Conservation (phyloP, 2,113 vertebrate genomes). For the Cephalophus harveyi region DNA sequence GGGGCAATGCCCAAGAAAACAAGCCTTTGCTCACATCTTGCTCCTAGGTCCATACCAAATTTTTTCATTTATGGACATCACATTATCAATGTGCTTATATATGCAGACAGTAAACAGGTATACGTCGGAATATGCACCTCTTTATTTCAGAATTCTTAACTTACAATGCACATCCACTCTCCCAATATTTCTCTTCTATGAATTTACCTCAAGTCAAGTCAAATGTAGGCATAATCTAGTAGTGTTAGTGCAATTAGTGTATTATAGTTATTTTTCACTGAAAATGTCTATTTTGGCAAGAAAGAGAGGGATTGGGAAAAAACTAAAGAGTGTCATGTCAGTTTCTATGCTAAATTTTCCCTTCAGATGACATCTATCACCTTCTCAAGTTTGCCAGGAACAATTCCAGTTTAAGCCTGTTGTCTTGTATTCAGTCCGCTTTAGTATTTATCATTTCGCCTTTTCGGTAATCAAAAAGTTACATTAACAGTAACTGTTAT, state of each 20-base stretch:
- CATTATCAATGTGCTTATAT: background rate
- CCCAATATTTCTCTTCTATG: background rate
- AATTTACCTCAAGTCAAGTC: background rate
- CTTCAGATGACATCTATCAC: background rate
- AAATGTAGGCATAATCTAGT: background rate
- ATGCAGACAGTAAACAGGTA: no score
- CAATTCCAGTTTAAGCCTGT: background rate
- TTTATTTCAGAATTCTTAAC: background rate
- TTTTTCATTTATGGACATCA: background rate
- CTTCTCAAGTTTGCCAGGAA: background rate
- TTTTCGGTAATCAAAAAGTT: background rate
- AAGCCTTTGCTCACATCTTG: background rate
- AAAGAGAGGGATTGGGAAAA: background rate
- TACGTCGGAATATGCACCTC: background rate
- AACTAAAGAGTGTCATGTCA: background rate
- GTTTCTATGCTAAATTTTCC: constrained; percentile 2
- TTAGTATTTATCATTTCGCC: background rate
- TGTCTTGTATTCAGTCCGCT: background rate
- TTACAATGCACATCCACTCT: background rate
- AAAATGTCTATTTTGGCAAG: constrained; percentile 1
- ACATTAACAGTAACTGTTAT: background rate
- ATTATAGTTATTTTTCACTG: background rate
- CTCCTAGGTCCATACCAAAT: background rate
- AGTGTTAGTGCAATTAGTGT: background rate
- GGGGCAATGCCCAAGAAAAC: background rate